Evolutionary conservation across 2,888 invertebrate genomes (phyloP).

Genomic region (Zygaena filipendulae): DNA sequence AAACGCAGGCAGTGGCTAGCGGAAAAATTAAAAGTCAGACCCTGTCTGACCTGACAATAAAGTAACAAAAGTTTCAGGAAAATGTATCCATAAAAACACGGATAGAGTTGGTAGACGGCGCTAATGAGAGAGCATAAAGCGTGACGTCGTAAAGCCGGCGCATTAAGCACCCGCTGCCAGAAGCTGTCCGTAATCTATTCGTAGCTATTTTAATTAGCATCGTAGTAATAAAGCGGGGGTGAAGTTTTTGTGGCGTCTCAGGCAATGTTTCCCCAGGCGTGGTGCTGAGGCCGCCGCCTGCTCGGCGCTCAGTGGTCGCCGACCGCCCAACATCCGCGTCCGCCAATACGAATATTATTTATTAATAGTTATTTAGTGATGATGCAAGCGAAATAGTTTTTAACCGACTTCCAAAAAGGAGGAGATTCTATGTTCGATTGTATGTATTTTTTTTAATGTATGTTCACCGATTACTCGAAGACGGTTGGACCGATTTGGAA

Average conservation of each 20-base stretch:
- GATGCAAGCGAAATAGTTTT: too few relatives aligned
- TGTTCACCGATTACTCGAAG: too few relatives aligned
- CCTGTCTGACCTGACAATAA: too few relatives aligned
- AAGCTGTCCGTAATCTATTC: conserved; percentile 63
- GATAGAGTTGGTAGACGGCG: conserved; percentile 45
- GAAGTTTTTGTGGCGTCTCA: conserved; percentile 58
- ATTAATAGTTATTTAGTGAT: too few relatives aligned
- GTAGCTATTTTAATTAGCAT: conserved; percentile 65
- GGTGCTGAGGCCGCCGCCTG: conserved; percentile 26
- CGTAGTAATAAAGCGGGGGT: conserved; percentile 52
- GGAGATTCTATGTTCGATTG: too few relatives aligned
- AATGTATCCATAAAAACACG: conserved; percentile 44
- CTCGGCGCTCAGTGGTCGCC: conserved; percentile 19
- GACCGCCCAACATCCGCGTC: conserved; percentile 19
- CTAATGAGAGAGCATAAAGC: conserved; percentile 64
- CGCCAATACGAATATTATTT: conserved; percentile 14
- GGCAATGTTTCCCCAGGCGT: conserved; percentile 39
- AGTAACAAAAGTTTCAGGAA: too few relatives aligned
- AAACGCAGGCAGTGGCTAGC: too few relatives aligned
- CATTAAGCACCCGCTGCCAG: conserved; percentile 59
- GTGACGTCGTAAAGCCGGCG: conserved; percentile 62
- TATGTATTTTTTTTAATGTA: too few relatives aligned
- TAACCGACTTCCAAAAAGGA: too few relatives aligned
- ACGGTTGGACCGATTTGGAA: too few relatives aligned
- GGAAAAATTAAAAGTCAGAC: too few relatives aligned